Conservation (phyloP, 2,888 invertebrate genomes). For the Malthinus flaveolus region DNA sequence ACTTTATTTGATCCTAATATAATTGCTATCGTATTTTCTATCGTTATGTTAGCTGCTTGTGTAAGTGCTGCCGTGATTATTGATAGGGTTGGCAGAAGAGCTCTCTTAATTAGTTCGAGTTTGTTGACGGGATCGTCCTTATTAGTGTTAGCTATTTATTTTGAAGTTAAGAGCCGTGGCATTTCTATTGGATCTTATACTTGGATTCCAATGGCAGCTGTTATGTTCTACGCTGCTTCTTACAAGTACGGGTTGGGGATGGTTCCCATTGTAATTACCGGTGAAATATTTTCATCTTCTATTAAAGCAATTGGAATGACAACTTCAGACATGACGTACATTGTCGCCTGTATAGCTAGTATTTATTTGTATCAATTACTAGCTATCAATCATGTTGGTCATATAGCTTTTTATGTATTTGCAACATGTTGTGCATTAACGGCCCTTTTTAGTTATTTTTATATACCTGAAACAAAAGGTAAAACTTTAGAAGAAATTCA, state of each 20-base stretch:
- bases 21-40: conserved; percentile 48
- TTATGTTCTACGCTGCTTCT: conserved; percentile 47
- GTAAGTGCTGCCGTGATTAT: conserved; percentile 30
- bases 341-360: too few species aligned
- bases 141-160: conserved; percentile 45
- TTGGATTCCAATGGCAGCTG: conserved; percentile 47
- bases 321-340: conserved; percentile 37
- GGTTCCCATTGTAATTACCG: conserved; percentile 50
- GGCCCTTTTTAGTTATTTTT: too few species aligned
- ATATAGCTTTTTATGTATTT: too few species aligned
- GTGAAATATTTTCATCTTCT: conserved; percentile 50
- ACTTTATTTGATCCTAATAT: conserved; percentile 36
- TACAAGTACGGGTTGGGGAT: conserved; percentile 49
- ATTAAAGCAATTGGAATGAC: conserved; percentile 52
- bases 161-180: conserved; percentile 41
- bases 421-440: too few species aligned
- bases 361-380: too few species aligned
- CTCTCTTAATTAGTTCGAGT: conserved; percentile 44
- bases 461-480: too few species aligned
- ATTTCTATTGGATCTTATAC: conserved; percentile 25
- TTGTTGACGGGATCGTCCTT: conserved; percentile 45
- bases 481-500: too few species aligned
- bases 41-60: conserved; percentile 46
- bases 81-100: conserved; percentile 44
- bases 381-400: too few species aligned